Evolutionary conservation across 1,140 invertebrate species (phyloP).

Genomic region (Ganaspis sp.): DNA sequence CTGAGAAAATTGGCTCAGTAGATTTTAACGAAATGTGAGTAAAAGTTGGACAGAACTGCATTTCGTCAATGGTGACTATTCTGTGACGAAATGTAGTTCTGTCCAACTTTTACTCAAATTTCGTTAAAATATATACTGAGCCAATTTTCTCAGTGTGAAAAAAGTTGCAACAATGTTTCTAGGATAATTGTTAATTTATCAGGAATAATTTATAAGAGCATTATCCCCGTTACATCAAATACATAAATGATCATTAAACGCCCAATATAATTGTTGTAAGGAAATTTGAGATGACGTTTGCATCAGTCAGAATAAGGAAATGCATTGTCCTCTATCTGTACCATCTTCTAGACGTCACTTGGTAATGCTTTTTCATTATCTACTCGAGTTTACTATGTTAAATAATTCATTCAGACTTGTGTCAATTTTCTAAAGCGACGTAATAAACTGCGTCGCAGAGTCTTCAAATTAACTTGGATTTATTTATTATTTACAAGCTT

Average conservation of each 20-base stretch:
- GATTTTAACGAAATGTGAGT: too few species aligned
- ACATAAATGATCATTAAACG: not conserved
- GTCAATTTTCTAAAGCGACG: slow-evolving; percentile 2
- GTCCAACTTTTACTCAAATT: too few species aligned
- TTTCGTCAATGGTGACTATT: too few species aligned
- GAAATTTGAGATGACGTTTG: not conserved
- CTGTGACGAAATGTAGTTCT: too few species aligned
- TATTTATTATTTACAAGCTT: not conserved
- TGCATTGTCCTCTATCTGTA: not conserved
- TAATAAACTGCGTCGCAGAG: not conserved
- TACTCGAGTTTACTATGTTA: slow-evolving; percentile 3
- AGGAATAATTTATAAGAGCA: too few species aligned
- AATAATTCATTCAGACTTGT: not conserved
- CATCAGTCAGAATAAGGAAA: slow-evolving; percentile 3
- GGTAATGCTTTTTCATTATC: not conserved
- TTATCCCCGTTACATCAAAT: too few species aligned
- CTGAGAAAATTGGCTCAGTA: too few species aligned
- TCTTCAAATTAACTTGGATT: not conserved
- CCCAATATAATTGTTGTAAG: not conserved
- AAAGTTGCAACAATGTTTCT: too few species aligned
- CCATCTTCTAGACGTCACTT: not conserved
- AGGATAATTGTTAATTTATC: too few species aligned
- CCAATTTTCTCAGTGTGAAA: too few species aligned
- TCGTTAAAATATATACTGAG: too few species aligned
- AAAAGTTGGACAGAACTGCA: too few species aligned